phyloP scores from a whole-genome alignment of 2,888 invertebrate genomes.

The Rhingia rostrata region DNA sequence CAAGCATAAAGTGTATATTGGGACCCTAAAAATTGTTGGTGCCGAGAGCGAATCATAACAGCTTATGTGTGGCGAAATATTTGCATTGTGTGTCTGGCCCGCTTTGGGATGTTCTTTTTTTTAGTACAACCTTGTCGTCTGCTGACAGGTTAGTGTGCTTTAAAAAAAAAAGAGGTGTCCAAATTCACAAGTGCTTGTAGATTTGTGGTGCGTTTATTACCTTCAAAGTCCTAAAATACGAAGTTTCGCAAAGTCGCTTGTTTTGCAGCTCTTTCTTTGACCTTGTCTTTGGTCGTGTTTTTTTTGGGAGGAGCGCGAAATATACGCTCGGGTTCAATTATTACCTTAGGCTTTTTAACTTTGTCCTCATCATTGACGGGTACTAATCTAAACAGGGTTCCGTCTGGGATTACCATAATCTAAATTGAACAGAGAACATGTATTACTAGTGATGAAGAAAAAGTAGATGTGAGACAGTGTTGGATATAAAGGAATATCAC shows the following conservation, averaged over 20 bases:
- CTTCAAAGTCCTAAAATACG: not conserved
- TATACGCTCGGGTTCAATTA: constrained; percentile 62
- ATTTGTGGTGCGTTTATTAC: constrained; percentile 19
- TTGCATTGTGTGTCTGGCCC: no score
- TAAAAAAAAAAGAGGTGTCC: no score
- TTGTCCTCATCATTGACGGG: constrained; percentile 4
- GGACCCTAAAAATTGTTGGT: no score
- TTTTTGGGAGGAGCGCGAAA: constrained; percentile 51
- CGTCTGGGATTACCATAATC: constrained; percentile 61
- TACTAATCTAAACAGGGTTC: constrained; percentile 45
- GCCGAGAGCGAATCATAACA: no score
- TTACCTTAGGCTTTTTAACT: constrained; percentile 36
- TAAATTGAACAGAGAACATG: constrained; percentile 19
- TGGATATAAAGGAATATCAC: not conserved
- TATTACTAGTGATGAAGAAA: no score
- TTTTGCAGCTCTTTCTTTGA: not conserved
- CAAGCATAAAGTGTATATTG: no score
- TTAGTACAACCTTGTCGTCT: no score
- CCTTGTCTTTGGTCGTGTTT: constrained; percentile 13
- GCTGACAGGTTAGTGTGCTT: no score
- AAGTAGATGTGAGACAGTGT: no score
- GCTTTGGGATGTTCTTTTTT: no score
- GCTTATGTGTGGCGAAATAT: no score
- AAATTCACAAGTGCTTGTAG: no score
- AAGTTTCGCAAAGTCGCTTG: not conserved